phyloP scores from a whole-genome alignment of 2,888 invertebrate genomes.

The Artemia sp. region DNA sequence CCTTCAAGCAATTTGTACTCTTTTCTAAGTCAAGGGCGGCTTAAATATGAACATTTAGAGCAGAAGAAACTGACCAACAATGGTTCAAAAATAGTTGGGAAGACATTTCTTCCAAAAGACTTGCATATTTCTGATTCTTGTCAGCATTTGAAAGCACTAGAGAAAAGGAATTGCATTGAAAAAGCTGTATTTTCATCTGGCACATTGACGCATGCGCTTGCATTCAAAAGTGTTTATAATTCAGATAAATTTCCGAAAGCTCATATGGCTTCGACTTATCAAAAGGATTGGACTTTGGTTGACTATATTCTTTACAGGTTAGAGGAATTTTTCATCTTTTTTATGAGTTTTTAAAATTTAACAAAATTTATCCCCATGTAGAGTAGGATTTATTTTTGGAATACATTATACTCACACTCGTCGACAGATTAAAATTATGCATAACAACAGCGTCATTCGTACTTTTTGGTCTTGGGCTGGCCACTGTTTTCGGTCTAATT shows the following conservation, averaged over 20 bases:
- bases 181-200: slow-evolving; percentile 41
- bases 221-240: slow-evolving; percentile 49
- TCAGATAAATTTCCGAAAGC: background rate
- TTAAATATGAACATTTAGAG: slow-evolving; percentile 33
- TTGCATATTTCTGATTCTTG: slow-evolving; percentile 4
- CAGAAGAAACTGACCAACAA: slow-evolving; percentile 24
- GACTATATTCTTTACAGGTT: slow-evolving; percentile 79
- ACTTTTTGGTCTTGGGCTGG: too few species aligned
- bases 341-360: too few species aligned
- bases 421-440: too few species aligned
- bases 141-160: slow-evolving; percentile 1
- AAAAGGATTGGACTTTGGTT: slow-evolving; percentile 56
- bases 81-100: slow-evolving; percentile 23
- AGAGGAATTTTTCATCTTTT: background rate
- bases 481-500: too few species aligned
- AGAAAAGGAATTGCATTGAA: background rate
- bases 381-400: too few species aligned
- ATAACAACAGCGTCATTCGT: too few species aligned
- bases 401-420: too few species aligned
- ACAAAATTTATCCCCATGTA: too few species aligned
- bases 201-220: slow-evolving; percentile 45
- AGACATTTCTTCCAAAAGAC: background rate
- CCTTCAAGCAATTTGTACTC: slow-evolving; percentile 53
- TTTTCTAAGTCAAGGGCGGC: slow-evolving; percentile 46
- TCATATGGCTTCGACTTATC: slow-evolving; percentile 51